Evolutionary conservation across 2,888 invertebrate genomes (phyloP), one percentile per base, ranked within the genome.

Genomic region (Liodrosophila aerea): DNA sequence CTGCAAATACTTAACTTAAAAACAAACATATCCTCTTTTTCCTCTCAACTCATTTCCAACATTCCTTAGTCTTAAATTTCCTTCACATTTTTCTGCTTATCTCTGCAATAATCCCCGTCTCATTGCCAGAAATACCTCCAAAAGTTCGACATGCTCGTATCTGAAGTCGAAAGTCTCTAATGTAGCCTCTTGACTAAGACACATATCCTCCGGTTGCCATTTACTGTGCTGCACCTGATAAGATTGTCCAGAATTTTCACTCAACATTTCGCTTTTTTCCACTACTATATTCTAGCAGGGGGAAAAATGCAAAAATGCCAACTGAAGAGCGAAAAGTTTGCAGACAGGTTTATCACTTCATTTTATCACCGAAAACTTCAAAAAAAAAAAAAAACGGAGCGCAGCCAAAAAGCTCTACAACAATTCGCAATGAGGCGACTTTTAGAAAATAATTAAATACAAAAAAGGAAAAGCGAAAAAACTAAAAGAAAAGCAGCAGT

Each of bases 341-440:
- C 86, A 83, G 82, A 83, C 82, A 84, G 85, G 77, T 83, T 83
- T 86, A 84, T 83, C 86, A 69, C 82, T 71, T 68, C 72, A 84
- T 85, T 85, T 77, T 74, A 81, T 77, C 77, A 61, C 57, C 54
- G 30, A 67, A 74, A 71, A 67, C 71, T 71, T 64, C 22, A 47
- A 53, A 67, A 52, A 16, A 57, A n/a, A n/a, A n/a, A n/a, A n/a
- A n/a, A n/a, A n/a, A n/a, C n/a, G n/a, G 58, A 52, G 34, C 53
- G 41, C 61, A 47, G 15, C 49, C 45, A 30, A 61, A 45, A 66
- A 37, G 22, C 37, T 53, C n/a, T n/a, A n/a, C 64, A 68, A 62
- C 73, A 54, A 57, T 80, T 76, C 77, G 54, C 70, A 72, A 65
- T 80, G 54, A 68, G 58, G 47, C 36, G 71, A 61, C 41, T 59